Evolutionary conservation across 64 coral and sea anemone genomes (phyloP).

Genomic region (Trachythela sp.): DNA sequence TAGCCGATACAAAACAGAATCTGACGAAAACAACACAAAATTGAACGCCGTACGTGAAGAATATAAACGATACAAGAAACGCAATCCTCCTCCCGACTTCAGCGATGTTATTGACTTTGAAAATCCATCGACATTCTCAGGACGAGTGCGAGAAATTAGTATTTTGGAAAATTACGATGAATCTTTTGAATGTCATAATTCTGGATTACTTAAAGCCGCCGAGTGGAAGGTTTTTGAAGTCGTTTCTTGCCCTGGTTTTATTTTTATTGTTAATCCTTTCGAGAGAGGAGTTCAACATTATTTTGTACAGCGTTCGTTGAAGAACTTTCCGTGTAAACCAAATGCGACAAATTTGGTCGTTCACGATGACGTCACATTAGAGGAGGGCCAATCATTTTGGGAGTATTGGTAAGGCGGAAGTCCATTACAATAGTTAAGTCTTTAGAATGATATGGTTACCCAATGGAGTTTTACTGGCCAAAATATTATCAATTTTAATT

Average conservation of each 20-base stretch:
- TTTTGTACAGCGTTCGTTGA: constrained; percentile 14
- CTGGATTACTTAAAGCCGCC: background rate
- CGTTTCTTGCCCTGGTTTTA: background rate
- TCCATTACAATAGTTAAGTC: background rate
- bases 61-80: constrained; percentile 87
- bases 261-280: constrained; percentile 16
- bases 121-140: constrained; percentile 59
- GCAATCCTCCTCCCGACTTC: constrained; percentile 84
- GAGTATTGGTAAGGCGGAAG: background rate
- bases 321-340: background rate
- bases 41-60: constrained; percentile 62
- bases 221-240: constrained; percentile 19
- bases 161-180: background rate
- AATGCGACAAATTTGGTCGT: background rate
- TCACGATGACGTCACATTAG: background rate
- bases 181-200: background rate
- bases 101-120: constrained; percentile 85
- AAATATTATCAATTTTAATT: no score
- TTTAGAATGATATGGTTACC: no score
- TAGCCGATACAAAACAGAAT: background rate
- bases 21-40: background rate
- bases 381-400: constrained; percentile 7
- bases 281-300: constrained; percentile 6
- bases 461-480: no score
- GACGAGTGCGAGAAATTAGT: constrained; percentile 38